Evolutionary conservation across 1,140 invertebrate species (phyloP).

Genomic region (Amphibalanus amphitrite): DNA sequence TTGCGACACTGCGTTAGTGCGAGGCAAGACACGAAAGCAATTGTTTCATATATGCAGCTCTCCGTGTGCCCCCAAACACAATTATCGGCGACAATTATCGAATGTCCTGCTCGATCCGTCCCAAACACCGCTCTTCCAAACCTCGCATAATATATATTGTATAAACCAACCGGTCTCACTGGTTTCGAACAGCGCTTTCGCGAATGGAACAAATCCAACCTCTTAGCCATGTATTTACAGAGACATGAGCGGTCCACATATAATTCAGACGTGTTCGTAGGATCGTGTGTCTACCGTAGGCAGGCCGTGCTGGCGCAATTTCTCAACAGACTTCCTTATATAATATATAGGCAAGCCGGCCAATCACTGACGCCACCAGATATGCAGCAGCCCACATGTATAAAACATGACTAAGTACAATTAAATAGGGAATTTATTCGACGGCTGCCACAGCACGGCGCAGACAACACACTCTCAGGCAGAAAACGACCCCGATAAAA

Average conservation of each 20-base stretch:
- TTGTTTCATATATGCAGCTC: too few species aligned
- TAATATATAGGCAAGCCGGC: neutral
- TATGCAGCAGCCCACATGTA: neutral
- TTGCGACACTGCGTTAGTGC: too few species aligned
- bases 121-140: neutral
- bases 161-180: neutral
- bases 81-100: too few species aligned
- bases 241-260: neutral
- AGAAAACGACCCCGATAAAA: neutral
- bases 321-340: neutral
- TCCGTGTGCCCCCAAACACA: too few species aligned
- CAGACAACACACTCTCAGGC: neutral
- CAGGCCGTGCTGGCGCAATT: neutral
- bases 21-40: too few species aligned
- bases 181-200: neutral
- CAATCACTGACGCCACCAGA: neutral
- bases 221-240: neutral
- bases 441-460: neutral
- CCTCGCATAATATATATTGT: neutral
- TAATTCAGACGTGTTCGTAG: neutral
- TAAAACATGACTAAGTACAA: slow-evolving; percentile 2
- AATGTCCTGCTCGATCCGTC: too few species aligned
- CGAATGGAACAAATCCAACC: neutral
- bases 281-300: neutral
- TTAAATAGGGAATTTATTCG: neutral